Conservation (phyloP, 2,888 invertebrate species). For the Scaptomyza tumidula region DNA sequence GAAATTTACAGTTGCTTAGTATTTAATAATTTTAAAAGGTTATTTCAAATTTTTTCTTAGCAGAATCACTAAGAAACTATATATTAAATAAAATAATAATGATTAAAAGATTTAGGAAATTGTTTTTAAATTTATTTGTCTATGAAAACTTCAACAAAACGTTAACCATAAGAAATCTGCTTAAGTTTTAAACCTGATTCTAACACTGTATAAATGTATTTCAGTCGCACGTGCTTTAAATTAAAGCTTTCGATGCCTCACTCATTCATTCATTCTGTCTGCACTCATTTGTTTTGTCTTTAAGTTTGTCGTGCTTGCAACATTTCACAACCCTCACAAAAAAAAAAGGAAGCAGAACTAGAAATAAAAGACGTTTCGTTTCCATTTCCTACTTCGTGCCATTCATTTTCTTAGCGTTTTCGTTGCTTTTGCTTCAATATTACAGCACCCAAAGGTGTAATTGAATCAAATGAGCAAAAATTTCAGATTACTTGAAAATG, state of each 20-base stretch:
- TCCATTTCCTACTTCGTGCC: constrained; percentile 29
- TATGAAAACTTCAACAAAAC: no score
- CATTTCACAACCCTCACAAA: constrained; percentile 19
- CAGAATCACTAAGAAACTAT: no score
- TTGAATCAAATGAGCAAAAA: constrained; percentile 82
- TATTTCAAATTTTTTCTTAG: neutral
- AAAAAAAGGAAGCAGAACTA: constrained; percentile 7
- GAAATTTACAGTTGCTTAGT: no score
- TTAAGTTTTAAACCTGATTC: no score
- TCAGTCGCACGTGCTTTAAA: neutral
- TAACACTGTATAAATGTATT: neutral
- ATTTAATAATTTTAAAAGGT: neutral
- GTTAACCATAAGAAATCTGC: no score
- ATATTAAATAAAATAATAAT: no score
- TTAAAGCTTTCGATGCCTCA: constrained; percentile 7
- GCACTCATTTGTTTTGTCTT: constrained; percentile 51
- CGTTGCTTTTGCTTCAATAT: constrained; percentile 57
- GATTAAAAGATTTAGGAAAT: no score
- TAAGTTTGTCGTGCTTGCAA: constrained; percentile 37
- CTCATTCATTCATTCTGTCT: constrained; percentile 27
- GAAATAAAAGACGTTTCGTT: constrained; percentile 18
- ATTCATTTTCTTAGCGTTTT: constrained; percentile 48
- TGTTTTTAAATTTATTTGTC: no score
- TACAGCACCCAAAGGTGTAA: constrained; percentile 84
- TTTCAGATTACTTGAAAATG: constrained; percentile 75